Evolutionary conservation across 2,888 invertebrate genomes (phyloP).

Genomic region (Noctua fimbriata): DNA sequence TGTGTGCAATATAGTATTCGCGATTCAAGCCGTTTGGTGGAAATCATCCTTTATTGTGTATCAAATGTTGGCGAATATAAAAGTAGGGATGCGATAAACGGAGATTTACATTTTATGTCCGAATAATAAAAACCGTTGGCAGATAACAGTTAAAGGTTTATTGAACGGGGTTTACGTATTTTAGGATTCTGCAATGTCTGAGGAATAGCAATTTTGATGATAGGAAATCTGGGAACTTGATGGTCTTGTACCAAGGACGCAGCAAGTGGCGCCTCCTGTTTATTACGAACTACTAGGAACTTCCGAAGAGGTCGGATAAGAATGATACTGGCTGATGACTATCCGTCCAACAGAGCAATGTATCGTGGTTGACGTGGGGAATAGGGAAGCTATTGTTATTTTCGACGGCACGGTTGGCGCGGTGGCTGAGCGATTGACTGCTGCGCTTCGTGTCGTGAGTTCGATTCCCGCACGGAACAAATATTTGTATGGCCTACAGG

Average conservation of each 20-base stretch:
- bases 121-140: slow-evolving; percentile 35
- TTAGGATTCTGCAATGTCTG: neutral
- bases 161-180: neutral
- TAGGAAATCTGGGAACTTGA: neutral
- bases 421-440: no score
- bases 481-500: no score
- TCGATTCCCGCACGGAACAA: no score
- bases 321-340: neutral
- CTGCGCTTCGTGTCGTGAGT: no score
- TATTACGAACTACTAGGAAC: neutral
- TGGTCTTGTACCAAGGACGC: neutral
- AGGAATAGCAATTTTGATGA: neutral
- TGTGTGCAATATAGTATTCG: no score
- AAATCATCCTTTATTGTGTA: neutral
- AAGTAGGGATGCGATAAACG: slow-evolving; percentile 39
- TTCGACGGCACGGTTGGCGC: no score
- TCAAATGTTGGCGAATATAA: slow-evolving; percentile 37
- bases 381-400: neutral
- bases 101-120: slow-evolving; percentile 47
- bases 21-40: no score
- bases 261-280: neutral
- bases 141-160: slow-evolving; percentile 44
- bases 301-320: neutral
- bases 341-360: neutral
- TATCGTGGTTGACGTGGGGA: no score